Evolutionary conservation across 2,113 vertebrate species (phyloP).

Genomic region (Sphaerodactylus townsendi): DNA sequence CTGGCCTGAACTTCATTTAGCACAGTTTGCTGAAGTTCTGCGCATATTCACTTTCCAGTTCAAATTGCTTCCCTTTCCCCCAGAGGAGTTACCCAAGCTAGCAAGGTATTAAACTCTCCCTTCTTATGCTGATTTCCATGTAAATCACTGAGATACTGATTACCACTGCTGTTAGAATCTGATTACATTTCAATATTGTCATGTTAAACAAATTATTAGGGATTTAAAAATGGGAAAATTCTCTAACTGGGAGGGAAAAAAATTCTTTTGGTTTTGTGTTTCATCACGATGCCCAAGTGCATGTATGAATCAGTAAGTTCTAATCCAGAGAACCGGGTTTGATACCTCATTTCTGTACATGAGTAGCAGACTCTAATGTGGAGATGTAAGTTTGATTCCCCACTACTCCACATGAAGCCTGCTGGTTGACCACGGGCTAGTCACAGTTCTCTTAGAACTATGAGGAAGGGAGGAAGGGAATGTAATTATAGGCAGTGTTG

Average conservation of each 20-base stretch:
- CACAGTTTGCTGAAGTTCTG: conserved; percentile 20
- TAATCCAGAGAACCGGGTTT: too few species aligned
- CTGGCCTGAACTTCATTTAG: conserved; percentile 23
- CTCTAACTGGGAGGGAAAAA: not conserved
- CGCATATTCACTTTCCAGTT: conserved; percentile 18
- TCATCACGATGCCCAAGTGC: not conserved
- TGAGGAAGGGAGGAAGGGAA: too few species aligned
- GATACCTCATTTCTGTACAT: too few species aligned
- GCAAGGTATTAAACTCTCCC: not conserved
- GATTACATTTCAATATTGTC: not conserved
- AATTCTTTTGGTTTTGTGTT: not conserved
- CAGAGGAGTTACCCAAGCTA: not conserved
- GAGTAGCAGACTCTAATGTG: too few species aligned
- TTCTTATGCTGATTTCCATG: not conserved
- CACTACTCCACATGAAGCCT: too few species aligned
- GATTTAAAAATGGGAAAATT: not conserved
- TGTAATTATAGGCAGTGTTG: too few species aligned
- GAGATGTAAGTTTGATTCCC: too few species aligned
- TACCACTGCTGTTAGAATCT: not conserved
- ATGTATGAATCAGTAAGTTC: not conserved
- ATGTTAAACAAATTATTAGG: not conserved
- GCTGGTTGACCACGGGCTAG: too few species aligned
- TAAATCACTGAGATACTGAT: not conserved
- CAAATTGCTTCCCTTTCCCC: not conserved
- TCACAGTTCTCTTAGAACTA: too few species aligned